Conservation (phyloP, 2,888 invertebrate genomes). For the Chalcis sispes region DNA sequence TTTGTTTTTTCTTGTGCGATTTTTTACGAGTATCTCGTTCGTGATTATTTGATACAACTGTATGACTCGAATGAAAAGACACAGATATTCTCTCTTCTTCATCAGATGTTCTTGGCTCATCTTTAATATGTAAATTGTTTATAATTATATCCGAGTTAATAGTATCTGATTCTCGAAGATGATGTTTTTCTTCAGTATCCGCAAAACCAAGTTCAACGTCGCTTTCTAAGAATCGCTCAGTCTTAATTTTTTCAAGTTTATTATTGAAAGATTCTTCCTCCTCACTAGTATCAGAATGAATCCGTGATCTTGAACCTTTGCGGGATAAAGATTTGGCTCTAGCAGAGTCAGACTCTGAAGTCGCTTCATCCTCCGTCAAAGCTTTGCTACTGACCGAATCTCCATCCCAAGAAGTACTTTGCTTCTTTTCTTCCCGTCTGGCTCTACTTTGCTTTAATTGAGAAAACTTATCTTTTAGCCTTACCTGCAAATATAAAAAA, state of each 20-base stretch:
- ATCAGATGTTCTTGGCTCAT: slow-evolving; percentile 72
- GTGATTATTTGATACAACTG: slow-evolving; percentile 70
- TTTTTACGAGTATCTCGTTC: slow-evolving; percentile 81
- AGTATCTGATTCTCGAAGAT: slow-evolving; percentile 65
- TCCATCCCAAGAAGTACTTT: slow-evolving; percentile 92
- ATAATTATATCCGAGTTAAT: slow-evolving; percentile 61
- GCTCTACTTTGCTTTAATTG: slow-evolving; percentile 92
- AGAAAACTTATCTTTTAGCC: slow-evolving; percentile 88
- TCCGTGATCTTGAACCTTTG: slow-evolving; percentile 84
- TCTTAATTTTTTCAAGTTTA: slow-evolving; percentile 78
- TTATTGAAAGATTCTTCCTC: slow-evolving; percentile 80
- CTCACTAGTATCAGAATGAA: slow-evolving; percentile 88
- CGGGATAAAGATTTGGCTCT: slow-evolving; percentile 79
- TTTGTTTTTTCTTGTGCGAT: slow-evolving; percentile 89
- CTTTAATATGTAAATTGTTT: slow-evolving; percentile 68
- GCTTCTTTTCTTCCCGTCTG: slow-evolving; percentile 91
- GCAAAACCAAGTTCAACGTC: slow-evolving; percentile 78
- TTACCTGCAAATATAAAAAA: slow-evolving; percentile 78
- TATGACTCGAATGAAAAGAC: slow-evolving; percentile 67
- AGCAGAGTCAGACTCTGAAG: slow-evolving; percentile 76
- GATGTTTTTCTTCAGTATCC: slow-evolving; percentile 73
- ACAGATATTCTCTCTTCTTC: slow-evolving; percentile 71
- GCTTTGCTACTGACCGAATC: slow-evolving; percentile 81
- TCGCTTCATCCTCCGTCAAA: slow-evolving; percentile 73
- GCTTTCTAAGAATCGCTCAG: slow-evolving; percentile 80